Conservation (phyloP, 2,888 invertebrate species). For the Amaurobius ferox region DNA sequence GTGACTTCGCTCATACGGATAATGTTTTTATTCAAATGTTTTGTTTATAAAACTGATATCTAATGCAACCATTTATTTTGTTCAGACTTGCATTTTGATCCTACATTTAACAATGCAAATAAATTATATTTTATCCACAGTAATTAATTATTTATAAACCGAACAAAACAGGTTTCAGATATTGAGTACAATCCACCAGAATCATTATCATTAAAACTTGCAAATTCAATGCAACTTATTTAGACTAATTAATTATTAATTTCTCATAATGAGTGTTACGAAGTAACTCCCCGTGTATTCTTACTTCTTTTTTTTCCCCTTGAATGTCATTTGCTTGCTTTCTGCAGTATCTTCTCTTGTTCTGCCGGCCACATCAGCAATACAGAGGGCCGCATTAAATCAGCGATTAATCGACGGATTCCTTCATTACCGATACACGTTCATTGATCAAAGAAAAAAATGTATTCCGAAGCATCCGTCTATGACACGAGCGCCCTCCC, state of each 20-base stretch:
- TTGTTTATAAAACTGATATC: no score
- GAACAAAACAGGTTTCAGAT: no score
- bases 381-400: not conserved
- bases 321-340: not conserved
- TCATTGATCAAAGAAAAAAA: slow-evolving; percentile 41
- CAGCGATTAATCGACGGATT: slow-evolving; percentile 1
- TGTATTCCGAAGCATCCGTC: slow-evolving; percentile 31
- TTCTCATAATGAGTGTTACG: not conserved
- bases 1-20: no score
- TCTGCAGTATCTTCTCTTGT: no score
- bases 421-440: slow-evolving; percentile 33
- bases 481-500: slow-evolving; percentile 37
- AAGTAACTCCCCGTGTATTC: not conserved
- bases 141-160: no score
- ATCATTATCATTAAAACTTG: no score
- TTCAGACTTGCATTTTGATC: no score
- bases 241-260: not conserved
- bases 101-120: no score
- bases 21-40: no score
- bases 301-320: not conserved
- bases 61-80: no score
- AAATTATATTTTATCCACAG: no score
- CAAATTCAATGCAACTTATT: not conserved
- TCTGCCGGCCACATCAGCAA: not conserved
- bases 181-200: no score